These are phyloP conservation scores for Thalpophila matura DNA, from an alignment of 2,888 invertebrate genomes.

Conservation along the genomic window DNA sequence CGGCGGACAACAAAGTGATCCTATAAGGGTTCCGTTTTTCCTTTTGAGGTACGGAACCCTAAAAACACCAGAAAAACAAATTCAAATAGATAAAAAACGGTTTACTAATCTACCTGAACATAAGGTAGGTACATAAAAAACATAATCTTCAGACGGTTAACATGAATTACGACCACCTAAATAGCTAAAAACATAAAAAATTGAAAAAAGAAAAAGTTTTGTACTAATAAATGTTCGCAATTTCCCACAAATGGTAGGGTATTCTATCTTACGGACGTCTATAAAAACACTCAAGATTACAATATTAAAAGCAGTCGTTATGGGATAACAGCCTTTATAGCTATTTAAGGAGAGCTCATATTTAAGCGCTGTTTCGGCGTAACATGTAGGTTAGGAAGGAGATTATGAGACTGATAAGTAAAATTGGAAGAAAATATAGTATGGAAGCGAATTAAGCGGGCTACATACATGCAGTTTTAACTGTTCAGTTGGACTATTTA, in stretches of 20 bases:
- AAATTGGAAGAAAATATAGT: not conserved
- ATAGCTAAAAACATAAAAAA: constrained; percentile 44
- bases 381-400: constrained; percentile 5
- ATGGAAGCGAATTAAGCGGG: no score
- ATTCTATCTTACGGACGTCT: constrained; percentile 71
- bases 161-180: constrained; percentile 40
- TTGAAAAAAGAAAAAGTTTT: constrained; percentile 63
- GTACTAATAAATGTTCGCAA: constrained; percentile 71
- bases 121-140: constrained; percentile 29
- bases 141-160: constrained; percentile 37
- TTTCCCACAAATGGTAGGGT: constrained; percentile 71
- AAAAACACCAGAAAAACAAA: not conserved
- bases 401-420: constrained; percentile 14
- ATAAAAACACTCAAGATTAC: constrained; percentile 76
- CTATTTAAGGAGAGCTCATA: constrained; percentile 29
- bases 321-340: constrained; percentile 54
- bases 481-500: no score
- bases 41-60: constrained; percentile 1
- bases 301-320: constrained; percentile 66
- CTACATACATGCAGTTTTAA: no score
- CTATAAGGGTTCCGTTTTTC: no score
- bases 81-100: not conserved
- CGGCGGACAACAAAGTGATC: no score
- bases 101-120: constrained; percentile 4
- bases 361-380: constrained; percentile 17